These are phyloP conservation scores for Calliopum simillimum DNA, from an alignment of 2,888 invertebrate genomes.

Conservation along the genomic window DNA sequence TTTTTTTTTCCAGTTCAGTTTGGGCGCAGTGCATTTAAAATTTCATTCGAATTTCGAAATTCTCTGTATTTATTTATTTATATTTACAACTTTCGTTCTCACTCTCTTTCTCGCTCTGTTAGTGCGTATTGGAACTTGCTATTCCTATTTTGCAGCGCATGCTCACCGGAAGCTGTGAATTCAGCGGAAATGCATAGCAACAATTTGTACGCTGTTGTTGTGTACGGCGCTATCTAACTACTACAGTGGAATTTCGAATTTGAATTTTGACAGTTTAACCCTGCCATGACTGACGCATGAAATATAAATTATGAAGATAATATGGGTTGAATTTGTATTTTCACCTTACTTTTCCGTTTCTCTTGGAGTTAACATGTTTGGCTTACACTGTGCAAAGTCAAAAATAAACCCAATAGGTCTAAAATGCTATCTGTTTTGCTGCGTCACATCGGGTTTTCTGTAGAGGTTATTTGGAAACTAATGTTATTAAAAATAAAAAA, in stretches of 20 bases:
- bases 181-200: constrained; percentile 30
- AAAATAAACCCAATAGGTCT: too few species aligned
- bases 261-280: constrained; percentile 14
- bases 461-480: too few species aligned
- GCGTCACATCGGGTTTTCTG: too few species aligned
- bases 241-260: constrained; percentile 16
- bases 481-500: too few species aligned
- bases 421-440: too few species aligned
- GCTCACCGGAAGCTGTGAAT: constrained; percentile 32
- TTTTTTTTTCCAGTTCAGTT: neutral
- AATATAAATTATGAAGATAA: too few species aligned
- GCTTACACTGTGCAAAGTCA: too few species aligned
- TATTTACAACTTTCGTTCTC: neutral
- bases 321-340: too few species aligned
- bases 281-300: neutral
- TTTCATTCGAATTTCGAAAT: constrained; percentile 1
- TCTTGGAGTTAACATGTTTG: too few species aligned
- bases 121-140: neutral
- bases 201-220: constrained; percentile 12
- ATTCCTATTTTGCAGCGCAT: constrained; percentile 17
- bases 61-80: neutral
- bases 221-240: neutral
- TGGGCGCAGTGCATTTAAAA: neutral
- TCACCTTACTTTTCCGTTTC: too few species aligned
- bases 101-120: neutral